Base-by-base conservation (phyloP, 2,888 invertebrate species). In the Molanna angustata region DNA sequence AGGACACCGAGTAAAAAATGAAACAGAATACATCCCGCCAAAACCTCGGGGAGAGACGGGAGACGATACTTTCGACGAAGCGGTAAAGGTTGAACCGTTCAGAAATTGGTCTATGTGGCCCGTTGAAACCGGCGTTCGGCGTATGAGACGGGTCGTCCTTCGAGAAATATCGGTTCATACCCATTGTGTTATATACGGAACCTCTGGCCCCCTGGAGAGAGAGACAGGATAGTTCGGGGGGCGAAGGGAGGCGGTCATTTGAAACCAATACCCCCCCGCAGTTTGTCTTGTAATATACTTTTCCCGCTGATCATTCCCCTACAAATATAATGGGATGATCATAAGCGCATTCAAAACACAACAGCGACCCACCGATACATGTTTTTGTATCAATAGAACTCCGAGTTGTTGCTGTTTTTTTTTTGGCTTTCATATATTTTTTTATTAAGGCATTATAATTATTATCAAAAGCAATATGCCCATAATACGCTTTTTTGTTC, bases 231-330 rank as follows among this genome's bases (percentile, higher is more conserved):
- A 13, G 37, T 9, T 7, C n/a, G 18, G 48, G 37, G 20, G 48
- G n/a, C n/a, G 49, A 21, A 13, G 4, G 41, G 49, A 50, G 47
- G 48, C 49, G 44, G 55, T 55, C 55, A 56, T 56, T 58, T 55
- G 58, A 58, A 58, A 58, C 50, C 58, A 56, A 58, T 58, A 58
- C 58, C 58, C 58, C 57, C 58, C 56, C 41, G 53, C 47, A 50
- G 58, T 44, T 58, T 27, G 40, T 47, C 52, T 53, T 47, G 53
- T 56, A 58, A 49, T 53, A 58, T 53, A 49, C 40, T 54, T 37
- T 37, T 58, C 58, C 53, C 53, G 58, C 55, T 49, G 47, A 58
- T 58, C 55, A 58, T 58, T 46, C 49, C 50, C 51, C 49, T 55
- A 51, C 55, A 39, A 42, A 45, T 42, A 49, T 58, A 55, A 58